phyloP scores from a whole-genome alignment of 2,797 vertebrate genomes.

The Chaetophractus vellerosus region DNA sequence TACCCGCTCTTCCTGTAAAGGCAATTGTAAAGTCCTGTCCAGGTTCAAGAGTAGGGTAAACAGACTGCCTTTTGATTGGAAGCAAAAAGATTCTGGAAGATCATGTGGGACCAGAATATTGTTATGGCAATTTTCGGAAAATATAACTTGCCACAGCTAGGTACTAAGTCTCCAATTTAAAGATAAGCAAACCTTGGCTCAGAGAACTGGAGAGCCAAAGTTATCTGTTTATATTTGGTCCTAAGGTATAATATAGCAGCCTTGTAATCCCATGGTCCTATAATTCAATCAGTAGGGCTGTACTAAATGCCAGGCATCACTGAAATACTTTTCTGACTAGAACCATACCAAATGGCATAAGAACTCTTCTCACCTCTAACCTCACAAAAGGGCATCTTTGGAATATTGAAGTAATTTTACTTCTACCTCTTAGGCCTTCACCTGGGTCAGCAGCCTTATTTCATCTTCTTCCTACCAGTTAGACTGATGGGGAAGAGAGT shows the following conservation, averaged over 20 bases:
- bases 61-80: neutral
- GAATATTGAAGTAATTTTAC: neutral
- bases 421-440: neutral
- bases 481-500: neutral
- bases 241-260: neutral
- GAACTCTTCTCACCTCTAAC: neutral
- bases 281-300: neutral
- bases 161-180: neutral
- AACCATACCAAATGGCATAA: neutral
- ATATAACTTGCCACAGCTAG: neutral
- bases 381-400: neutral
- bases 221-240: neutral
- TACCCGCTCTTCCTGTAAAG: neutral
- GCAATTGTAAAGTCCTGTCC: neutral
- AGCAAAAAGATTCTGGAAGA: conserved; percentile 6
- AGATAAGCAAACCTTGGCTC: neutral
- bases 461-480: neutral
- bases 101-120: neutral
- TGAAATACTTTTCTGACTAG: neutral
- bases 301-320: neutral
- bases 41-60: neutral
- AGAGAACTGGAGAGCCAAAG: neutral
- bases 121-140: neutral
- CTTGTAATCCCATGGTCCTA: neutral
- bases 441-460: neutral